Conservation (phyloP, 2,888 invertebrate genomes). For the Metellina segmentata region DNA sequence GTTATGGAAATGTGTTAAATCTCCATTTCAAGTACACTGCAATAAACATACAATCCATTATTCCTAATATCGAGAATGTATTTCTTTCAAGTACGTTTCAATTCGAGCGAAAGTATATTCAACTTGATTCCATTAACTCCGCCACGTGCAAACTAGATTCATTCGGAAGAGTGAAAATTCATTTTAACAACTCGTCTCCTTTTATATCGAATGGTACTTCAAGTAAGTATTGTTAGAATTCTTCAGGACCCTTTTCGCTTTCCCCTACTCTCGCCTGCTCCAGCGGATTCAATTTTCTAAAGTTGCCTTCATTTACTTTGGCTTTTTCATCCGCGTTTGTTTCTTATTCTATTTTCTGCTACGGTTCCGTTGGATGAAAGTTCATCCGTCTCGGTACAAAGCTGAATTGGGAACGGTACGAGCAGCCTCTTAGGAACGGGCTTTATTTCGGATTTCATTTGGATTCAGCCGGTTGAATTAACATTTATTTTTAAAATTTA, state of each 20-base stretch:
- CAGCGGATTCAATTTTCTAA: not conserved
- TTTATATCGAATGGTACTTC: not conserved
- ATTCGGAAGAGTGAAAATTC: not conserved
- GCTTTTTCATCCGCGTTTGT: not conserved
- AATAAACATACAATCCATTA: too few relatives aligned
- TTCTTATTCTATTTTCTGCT: not conserved
- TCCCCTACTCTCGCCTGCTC: not conserved
- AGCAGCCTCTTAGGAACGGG: not conserved
- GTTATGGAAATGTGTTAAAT: too few relatives aligned
- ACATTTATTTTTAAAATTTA: too few relatives aligned
- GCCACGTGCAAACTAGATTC: not conserved
- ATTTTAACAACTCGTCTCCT: not conserved
- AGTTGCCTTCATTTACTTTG: not conserved
- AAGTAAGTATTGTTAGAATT: not conserved
- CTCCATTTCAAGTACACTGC: too few relatives aligned
- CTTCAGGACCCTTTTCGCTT: not conserved
- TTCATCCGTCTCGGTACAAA: not conserved
- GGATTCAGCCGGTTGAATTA: too few relatives aligned
- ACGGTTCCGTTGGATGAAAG: not conserved
- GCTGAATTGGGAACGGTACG: not conserved
- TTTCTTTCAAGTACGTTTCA: too few relatives aligned
- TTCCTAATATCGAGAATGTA: too few relatives aligned
- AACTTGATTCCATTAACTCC: too few relatives aligned
- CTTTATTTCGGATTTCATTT: too few relatives aligned
- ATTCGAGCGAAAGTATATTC: too few relatives aligned